Conservation (phyloP, 2,797 vertebrate genomes). For the Epinephelus coioides region DNA sequence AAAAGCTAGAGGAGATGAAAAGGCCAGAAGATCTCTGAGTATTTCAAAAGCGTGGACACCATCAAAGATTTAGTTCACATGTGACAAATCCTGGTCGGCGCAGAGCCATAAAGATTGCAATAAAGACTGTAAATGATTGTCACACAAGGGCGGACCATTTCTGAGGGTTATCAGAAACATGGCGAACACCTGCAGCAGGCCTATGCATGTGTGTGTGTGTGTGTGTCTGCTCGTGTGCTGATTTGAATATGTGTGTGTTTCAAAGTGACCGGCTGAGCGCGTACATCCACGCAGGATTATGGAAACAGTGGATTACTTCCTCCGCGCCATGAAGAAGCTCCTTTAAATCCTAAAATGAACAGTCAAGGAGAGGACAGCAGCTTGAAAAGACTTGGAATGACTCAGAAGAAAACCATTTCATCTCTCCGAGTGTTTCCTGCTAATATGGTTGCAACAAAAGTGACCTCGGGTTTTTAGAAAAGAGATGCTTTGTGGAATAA, state of each 20-base stretch:
- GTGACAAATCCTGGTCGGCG: conserved; percentile 49
- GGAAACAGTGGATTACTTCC: conserved; percentile 76
- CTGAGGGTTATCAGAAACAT: conserved; percentile 52
- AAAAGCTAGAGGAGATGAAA: conserved; percentile 62
- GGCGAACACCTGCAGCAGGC: conserved; percentile 46
- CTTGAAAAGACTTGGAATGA: conserved; percentile 31
- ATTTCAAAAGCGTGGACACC: conserved; percentile 56
- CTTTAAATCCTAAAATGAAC: conserved; percentile 69
- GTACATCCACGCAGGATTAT: conserved; percentile 72
- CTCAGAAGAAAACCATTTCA: no score
- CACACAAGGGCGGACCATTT: conserved; percentile 19
- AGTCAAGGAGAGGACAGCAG: conserved; percentile 74
- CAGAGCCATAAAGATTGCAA: conserved; percentile 38
- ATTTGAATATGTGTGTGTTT: conserved; percentile 7
- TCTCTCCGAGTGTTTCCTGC: conserved; percentile 3
- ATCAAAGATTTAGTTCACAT: conserved; percentile 53
- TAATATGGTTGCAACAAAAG: conserved; percentile 28
- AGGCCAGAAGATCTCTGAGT: conserved; percentile 57
- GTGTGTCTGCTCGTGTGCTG: background rate
- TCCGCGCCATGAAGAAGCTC: conserved; percentile 44
- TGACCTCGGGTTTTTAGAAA: conserved; percentile 22
- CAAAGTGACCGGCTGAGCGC: conserved; percentile 41
- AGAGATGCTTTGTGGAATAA: conserved; percentile 23
- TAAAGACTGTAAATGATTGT: conserved; percentile 52
- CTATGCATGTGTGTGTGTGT: background rate